Evolutionary conservation across 2,888 invertebrate species (phyloP), one percentile per base, ranked within the genome.

Genomic region (Caenorhabditis plicata): DNA sequence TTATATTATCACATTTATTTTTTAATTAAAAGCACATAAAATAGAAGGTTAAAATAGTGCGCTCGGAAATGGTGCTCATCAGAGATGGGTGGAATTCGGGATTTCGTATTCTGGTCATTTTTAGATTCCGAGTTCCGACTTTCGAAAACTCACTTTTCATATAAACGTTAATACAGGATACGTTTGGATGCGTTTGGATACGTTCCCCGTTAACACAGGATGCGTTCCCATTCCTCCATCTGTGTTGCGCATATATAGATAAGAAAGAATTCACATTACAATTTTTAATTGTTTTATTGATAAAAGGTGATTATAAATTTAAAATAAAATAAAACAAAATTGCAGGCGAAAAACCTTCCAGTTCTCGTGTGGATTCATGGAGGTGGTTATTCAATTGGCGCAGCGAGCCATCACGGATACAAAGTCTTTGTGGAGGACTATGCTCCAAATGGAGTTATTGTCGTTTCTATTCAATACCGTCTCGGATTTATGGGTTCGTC

Each of bases 311-410:
- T 19, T 11, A 31, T 7, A 9, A 9, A 31, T 22, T 25, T 22
- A 20, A 38, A 40, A 48, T 22, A 41, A 40, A 11, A 29, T 27
- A n/a, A 3, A 42, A n/a, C 13, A 42, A 42, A 29, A 20, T 26
- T 27, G 19, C 15, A 33, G 19, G 31, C 32, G 23, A n/a, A 49
- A 64, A 61, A 55, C 9, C 92, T 88, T 82, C 90, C 94, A 0
- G 92, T 94, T 0, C 90, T 94, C 89, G 86, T 95, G 44, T 92
- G 93, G 82, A 91, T 94, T 68, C 94, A 94, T 81, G 94, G 92
- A 0, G 94, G 94, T 0, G 91, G 92, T 80, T 94, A 91, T 82
- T 86, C 88, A 19, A 88, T 88, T 42, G 94, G 94, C 26, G 68
- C 72, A 2, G 62, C 77, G 1, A 46, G 56, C 20, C 64, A 71